Evolutionary conservation across 2,113 vertebrate species (phyloP), one percentile per base, ranked within the genome.

Genomic region (Helogale parvula): DNA sequence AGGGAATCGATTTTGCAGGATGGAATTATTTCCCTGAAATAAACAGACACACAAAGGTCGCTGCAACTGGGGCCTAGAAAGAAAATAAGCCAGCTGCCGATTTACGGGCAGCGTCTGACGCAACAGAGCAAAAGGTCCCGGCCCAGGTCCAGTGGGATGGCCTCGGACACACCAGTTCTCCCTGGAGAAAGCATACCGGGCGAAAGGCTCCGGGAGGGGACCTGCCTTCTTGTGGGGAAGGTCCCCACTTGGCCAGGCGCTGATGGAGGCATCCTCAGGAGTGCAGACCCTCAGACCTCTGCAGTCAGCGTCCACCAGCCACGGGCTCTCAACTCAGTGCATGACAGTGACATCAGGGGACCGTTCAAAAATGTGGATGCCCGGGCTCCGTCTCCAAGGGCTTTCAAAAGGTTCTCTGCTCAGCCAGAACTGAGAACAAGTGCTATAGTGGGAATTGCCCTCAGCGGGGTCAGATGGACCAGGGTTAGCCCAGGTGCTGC

Each of bases 11-110:
- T 93, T 94, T 66, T 81, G 38, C n/a, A 93, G 93, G 98, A 97
- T 17, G 88, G 90, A 96, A 94, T 97, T 92, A 88, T 94, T 98
- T 97, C 92, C 92, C 79, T 66, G 25, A 98, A 97, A 96, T 68
- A 97, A 92, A 98, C n/a, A 97, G 89, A 95, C 10, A 21, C 89
- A 83, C 81, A 95, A 92, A 97, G 97, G 97, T 98, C 96, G 54
- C 79, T 50, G 72, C 47, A 68, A 94, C 52, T 57, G 92, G 93
- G 85, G 41, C 96, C 96, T 63, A 85, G 14, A 94, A 86, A 68
- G 97, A 96, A 97, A 97, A 96, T 81, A 96, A 96, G 77, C 57
- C 9, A 5, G 84, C 95, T 87, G 80, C 96, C 1, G 76, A n/a
- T 93, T 96, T 88, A 92, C 83, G 1, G 88, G 66, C 97, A 97